phyloP scores from a whole-genome alignment of 1,140 invertebrate species.

The Frieseomelitta varia region DNA sequence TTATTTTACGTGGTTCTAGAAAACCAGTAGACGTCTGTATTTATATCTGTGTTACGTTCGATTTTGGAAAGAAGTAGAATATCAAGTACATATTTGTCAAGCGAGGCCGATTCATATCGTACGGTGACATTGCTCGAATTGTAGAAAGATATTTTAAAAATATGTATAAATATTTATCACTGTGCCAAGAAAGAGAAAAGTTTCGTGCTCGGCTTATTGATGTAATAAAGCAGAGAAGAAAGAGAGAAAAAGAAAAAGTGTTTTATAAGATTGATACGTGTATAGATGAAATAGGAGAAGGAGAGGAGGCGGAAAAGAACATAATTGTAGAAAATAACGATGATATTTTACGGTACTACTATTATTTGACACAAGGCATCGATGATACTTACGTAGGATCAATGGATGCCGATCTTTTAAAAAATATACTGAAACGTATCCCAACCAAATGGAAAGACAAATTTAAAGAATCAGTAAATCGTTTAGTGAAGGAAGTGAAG shows the following conservation, averaged over 20 bases:
- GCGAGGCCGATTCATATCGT: too few relatives aligned
- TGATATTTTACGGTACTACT: constrained; percentile 91
- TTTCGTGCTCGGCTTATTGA: constrained; percentile 91
- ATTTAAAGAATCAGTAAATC: constrained; percentile 83
- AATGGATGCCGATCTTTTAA: constrained; percentile 84
- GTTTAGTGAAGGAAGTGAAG: constrained; percentile 85
- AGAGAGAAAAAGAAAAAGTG: constrained; percentile 26
- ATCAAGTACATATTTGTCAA: too few relatives aligned
- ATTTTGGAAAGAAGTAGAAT: too few relatives aligned
- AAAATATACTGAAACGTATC: constrained; percentile 82
- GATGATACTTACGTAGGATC: constrained; percentile 93
- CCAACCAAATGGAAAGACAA: constrained; percentile 81
- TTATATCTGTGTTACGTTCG: too few relatives aligned
- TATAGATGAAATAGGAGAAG: background rate
- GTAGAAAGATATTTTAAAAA: constrained; percentile 59
- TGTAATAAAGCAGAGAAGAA: constrained; percentile 78
- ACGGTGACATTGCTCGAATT: background rate
- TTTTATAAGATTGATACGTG: constrained; percentile 35
- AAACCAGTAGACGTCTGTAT: too few relatives aligned
- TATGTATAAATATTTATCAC: constrained; percentile 83
- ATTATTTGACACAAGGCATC: constrained; percentile 94
- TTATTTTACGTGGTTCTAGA: background rate
- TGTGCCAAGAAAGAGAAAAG: constrained; percentile 89
- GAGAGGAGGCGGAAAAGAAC: constrained; percentile 41
- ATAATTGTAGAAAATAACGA: constrained; percentile 85